Base-by-base conservation (phyloP, 2,113 vertebrate species). In the Pontoporia blainvillei region DNA sequence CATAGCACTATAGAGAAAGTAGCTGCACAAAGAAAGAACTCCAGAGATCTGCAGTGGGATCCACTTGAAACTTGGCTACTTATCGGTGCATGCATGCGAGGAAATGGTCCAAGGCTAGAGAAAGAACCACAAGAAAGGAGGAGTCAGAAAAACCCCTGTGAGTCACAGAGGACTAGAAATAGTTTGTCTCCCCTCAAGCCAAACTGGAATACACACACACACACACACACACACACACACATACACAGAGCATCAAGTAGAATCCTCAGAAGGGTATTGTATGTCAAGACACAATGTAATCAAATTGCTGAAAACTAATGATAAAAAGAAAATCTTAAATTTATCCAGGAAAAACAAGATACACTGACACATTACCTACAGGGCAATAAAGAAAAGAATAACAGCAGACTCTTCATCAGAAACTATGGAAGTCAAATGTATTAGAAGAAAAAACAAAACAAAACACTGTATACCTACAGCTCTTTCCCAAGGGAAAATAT, bases 271-370 rank as follows among this genome's bases (percentile, higher is more conserved):
- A 85, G 21, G 29, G 34, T 61, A 92, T 8, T 93, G 11, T 7
- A 94, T 69, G 12, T 20, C 39, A 91, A 96, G 59, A 61, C 10
- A 86, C 66, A 86, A 82, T 6, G n/a, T 57, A 75, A 94, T 64
- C 62, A 90, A 88, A 81, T 2, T 92, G 6, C 73, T 90, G 6
- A 87, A 95, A 90, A 84, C 36, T 44, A 14, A 13, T 79, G 36
- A 79, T 78, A 82, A 94, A 67, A 95, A 62, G 52, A 81, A 92
- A 92, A 94, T 83, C 67, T 86, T 90, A 92, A 93, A 67, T 57
- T 54, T 59, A 73, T n/a, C 3, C 31, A 75, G 61, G 44, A 92
- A 94, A 92, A 85, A 36, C 14, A 87, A 94, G 18, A 75, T 29
- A 14, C 8, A 79, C 3, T 72, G 18, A 86, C 39, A 86, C 31